Base-by-base conservation (phyloP, 2,888 invertebrate genomes). In the Strigamia maritima region DNA sequence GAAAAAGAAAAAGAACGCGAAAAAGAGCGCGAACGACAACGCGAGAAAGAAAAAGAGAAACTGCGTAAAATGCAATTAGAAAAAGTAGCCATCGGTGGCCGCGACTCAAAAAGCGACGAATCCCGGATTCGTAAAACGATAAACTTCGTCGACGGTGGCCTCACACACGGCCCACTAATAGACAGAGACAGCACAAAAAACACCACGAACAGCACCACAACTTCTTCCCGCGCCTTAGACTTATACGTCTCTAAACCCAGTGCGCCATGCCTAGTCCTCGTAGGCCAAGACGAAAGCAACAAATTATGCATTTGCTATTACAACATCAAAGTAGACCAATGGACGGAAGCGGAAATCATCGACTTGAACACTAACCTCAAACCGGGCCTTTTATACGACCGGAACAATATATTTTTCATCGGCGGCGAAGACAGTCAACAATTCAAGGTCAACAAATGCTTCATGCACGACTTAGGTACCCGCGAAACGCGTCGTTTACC, bases 321-420 rank as follows among this genome's bases (percentile, higher is more conserved):
- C n/a, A 38, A 35, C 75, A 75, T 75, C 31, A 75, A 35, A 19
- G 3, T 31, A 8, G 75, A 75, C 40, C 38, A 35, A 19, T 75
- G 75, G 75, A 75, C 75, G 3, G 75, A 75, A 19, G 35, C 75
- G 16, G 75, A 75, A 19, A 38, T 75, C 70, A 70, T 70, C 26
- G 70, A 70, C 70, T 16, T 70, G 12, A n/a, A 24, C 14, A 70
- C 70, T 1, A 70, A 70, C 7, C 28, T 28, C 12, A 70, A 70
- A 70, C 70, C 70, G 10, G 70, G 70, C 1, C 26, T 70, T 8
- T 10, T 70, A 14, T 70, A 70, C 28, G 70, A 70, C 28, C 70
- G 26, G 16, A 70, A 26, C n/a, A 12, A 28, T 3, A 14, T 70
- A 12, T 75, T 38, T 19, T 75, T 75, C 24, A 75, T 75, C n/a